A percentile compares a stretch with the other conserved stretches of the same genome.
Evolutionary conservation across 2,797 vertebrate genomes (phyloP).

Genomic region (Micromesistius poutassou): DNA sequence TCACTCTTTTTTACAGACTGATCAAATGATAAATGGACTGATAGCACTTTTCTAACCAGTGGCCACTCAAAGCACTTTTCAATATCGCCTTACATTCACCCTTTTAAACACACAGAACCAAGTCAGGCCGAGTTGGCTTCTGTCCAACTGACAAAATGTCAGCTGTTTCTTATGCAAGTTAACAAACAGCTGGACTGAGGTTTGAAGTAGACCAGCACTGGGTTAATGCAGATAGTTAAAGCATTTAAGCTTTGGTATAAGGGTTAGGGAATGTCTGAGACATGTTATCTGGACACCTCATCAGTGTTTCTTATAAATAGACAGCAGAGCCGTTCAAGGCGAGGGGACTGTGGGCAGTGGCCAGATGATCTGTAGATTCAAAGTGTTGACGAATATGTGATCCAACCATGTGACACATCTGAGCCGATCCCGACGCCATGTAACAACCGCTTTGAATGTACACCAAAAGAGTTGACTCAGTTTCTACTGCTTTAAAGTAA

Average conservation of each 20-base stretch:
- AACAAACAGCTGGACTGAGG: neutral
- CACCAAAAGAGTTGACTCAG: neutral
- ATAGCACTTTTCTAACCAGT: too few relatives aligned
- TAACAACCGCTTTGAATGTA: neutral
- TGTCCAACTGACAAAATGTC: too few relatives aligned
- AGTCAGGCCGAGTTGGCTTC: too few relatives aligned
- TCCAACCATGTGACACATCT: neutral
- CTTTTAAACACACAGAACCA: neutral
- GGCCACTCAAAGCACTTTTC: too few relatives aligned
- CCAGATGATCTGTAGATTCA: constrained; percentile 3
- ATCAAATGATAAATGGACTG: too few relatives aligned
- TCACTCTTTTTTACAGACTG: too few relatives aligned
- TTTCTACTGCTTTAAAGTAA: neutral
- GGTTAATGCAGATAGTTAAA: too few relatives aligned
- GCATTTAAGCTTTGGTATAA: neutral
- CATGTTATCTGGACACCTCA: neutral
- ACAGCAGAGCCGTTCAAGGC: neutral
- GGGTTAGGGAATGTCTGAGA: neutral
- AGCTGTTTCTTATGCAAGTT: neutral
- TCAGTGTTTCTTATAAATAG: neutral
- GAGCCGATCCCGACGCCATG: neutral
- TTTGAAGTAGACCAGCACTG: too few relatives aligned
- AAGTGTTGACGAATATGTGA: neutral
- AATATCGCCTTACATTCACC: too few relatives aligned
- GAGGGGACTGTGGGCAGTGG: neutral